These are phyloP conservation scores for Spodoptera littoralis DNA, from an alignment of 2,888 invertebrate genomes.

Conservation along the genomic window DNA sequence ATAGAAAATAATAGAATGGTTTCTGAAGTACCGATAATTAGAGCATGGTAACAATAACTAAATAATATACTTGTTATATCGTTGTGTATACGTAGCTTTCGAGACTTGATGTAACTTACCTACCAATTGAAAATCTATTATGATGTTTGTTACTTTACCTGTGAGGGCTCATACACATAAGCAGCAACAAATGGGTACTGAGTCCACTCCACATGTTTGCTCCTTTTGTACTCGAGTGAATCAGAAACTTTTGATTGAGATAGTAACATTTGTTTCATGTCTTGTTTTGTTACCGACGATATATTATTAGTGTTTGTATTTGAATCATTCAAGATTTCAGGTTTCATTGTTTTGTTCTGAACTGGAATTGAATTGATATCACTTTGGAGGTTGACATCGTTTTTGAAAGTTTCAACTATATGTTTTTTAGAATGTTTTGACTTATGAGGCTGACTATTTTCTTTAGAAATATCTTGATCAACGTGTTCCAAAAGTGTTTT, in stretches of 20 bases:
- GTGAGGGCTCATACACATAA: slow-evolving; percentile 78
- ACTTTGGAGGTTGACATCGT: slow-evolving; percentile 3
- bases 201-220: slow-evolving; percentile 63
- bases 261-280: slow-evolving; percentile 7
- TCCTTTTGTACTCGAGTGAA: slow-evolving; percentile 15
- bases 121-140: too few relatives aligned
- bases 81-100: too few relatives aligned
- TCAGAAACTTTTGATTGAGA: slow-evolving; percentile 1
- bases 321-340: slow-evolving; percentile 7
- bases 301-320: slow-evolving; percentile 4
- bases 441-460: slow-evolving; percentile 56
- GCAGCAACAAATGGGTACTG: slow-evolving; percentile 77
- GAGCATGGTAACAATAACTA: too few relatives aligned
- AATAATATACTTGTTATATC: too few relatives aligned
- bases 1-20: too few relatives aligned
- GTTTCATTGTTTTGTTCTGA: slow-evolving; percentile 7
- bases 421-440: slow-evolving; percentile 68
- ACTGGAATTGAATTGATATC: neutral
- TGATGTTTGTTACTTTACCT: slow-evolving; percentile 58
- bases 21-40: too few relatives aligned
- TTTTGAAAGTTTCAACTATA: slow-evolving; percentile 46
- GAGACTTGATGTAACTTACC: too few relatives aligned
- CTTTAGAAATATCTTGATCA: slow-evolving; percentile 54
- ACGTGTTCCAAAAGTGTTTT: slow-evolving; percentile 63
- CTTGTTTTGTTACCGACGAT: slow-evolving; percentile 3